These are phyloP conservation scores for Suillia variegata DNA, from an alignment of 2,888 invertebrate genomes.

Conservation along the genomic window DNA sequence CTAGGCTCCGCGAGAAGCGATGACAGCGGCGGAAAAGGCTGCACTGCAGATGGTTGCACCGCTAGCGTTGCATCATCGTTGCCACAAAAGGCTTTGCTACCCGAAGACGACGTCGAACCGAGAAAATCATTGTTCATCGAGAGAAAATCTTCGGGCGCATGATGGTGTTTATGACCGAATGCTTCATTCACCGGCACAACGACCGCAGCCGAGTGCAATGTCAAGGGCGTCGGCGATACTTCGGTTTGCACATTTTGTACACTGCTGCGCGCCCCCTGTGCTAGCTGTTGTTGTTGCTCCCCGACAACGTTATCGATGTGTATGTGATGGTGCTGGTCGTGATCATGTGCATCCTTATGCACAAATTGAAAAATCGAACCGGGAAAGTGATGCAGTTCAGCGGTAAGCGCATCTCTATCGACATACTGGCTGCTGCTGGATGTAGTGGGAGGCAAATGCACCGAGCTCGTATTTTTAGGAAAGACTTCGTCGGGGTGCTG, in stretches of 20 bases:
- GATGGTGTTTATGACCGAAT: constrained; percentile 13
- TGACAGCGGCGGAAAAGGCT: constrained; percentile 32
- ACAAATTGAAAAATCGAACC: constrained; percentile 52
- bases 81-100: constrained; percentile 18
- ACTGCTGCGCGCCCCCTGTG: too few species aligned
- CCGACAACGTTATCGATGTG: too few species aligned
- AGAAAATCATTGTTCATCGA: constrained; percentile 40
- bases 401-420: constrained; percentile 37
- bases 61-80: constrained; percentile 25
- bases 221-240: too few species aligned
- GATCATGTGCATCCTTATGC: constrained; percentile 34
- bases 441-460: too few species aligned
- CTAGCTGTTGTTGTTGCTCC: too few species aligned
- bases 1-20: constrained; percentile 41
- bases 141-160: constrained; percentile 33
- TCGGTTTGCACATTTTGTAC: too few species aligned
- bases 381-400: constrained; percentile 51
- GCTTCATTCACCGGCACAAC: background rate
- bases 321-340: constrained; percentile 20
- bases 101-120: too few species aligned
- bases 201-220: background rate
- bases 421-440: constrained; percentile 11
- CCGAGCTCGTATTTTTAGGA: constrained; percentile 5
- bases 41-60: constrained; percentile 23
- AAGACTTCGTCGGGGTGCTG: constrained; percentile 39